Conservation (phyloP, 2,113 vertebrate genomes). For the Leptodactylus fuscus region DNA sequence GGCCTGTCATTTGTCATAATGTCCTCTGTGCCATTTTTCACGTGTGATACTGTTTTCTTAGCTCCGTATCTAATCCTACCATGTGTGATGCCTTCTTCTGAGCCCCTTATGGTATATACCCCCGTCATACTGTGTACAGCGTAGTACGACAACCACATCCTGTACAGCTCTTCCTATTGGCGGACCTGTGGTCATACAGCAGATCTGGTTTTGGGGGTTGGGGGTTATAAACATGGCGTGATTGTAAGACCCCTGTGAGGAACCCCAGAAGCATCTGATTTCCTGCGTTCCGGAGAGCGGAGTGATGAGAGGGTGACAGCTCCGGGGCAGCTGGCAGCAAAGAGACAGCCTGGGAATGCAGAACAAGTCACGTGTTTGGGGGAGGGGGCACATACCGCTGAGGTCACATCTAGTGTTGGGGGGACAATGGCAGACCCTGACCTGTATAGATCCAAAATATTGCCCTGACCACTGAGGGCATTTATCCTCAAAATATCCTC, state of each 20-base stretch:
- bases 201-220: too few relatives aligned
- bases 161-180: too few relatives aligned
- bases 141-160: too few relatives aligned
- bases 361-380: too few relatives aligned
- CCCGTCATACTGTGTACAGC: too few relatives aligned
- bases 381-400: not conserved
- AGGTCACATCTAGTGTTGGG: slow-evolving; percentile 3
- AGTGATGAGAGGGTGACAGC: slow-evolving; percentile 23
- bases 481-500: too few relatives aligned
- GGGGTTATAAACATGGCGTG: not conserved
- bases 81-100: too few relatives aligned
- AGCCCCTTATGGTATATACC: too few relatives aligned
- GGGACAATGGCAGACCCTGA: not conserved
- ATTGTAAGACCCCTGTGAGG: not conserved
- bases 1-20: not conserved
- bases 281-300: not conserved
- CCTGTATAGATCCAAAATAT: too few relatives aligned
- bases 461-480: not conserved
- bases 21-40: too few relatives aligned
- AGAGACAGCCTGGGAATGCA: not conserved
- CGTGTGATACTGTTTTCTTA: not conserved
- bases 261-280: not conserved
- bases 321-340: slow-evolving; percentile 15
- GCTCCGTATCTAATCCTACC: not conserved
- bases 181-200: too few relatives aligned